These are phyloP conservation scores for Calephelis virginiensis DNA, from an alignment of 1,140 invertebrate genomes.

Conservation along the genomic window DNA sequence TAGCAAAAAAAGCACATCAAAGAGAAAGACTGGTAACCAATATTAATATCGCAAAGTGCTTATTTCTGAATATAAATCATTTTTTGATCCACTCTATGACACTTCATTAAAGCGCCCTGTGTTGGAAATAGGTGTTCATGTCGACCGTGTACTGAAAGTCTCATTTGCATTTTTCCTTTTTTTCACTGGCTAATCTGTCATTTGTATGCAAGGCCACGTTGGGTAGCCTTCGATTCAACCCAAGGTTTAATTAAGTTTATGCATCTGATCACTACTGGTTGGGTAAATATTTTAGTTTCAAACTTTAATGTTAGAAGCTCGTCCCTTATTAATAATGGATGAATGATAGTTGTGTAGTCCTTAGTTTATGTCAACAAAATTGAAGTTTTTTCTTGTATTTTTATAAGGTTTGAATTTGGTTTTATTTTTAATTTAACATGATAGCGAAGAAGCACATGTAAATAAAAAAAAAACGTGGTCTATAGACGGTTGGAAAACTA, in stretches of 20 bases:
- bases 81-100: conserved; percentile 9
- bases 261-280: neutral
- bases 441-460: too few relatives aligned
- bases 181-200: conserved; percentile 11
- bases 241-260: conserved; percentile 13
- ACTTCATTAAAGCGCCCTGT: conserved; percentile 15
- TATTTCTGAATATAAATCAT: conserved; percentile 3
- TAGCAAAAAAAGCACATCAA: too few relatives aligned
- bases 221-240: conserved; percentile 8
- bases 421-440: too few relatives aligned
- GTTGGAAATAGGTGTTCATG: conserved; percentile 6
- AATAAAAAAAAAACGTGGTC: too few relatives aligned
- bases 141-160: neutral
- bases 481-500: too few relatives aligned
- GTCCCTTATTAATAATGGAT: conserved; percentile 7
- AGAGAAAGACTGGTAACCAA: too few relatives aligned
- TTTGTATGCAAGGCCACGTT: conserved; percentile 8
- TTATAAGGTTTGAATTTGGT: too few relatives aligned
- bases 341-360: neutral
- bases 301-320: neutral
- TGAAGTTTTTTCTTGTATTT: too few relatives aligned
- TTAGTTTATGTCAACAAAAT: neutral
- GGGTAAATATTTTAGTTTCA: conserved; percentile 1
- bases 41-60: too few relatives aligned
- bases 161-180: conserved; percentile 14